Conservation (phyloP, 2,888 invertebrate genomes). For the Bugulina stolonifera region DNA sequence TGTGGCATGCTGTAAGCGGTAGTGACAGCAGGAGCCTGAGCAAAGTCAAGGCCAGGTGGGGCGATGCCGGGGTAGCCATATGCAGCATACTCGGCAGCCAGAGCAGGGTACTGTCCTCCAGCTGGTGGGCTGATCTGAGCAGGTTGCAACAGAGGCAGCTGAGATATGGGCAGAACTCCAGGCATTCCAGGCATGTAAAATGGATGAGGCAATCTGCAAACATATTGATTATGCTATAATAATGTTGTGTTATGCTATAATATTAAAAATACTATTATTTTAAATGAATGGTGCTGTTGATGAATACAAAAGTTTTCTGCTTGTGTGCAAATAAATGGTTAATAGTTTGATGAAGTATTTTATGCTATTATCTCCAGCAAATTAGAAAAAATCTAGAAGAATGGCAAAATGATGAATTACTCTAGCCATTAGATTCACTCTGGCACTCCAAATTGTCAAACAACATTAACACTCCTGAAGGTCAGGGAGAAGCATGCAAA, state of each 20-base stretch:
- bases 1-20: background rate
- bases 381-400: background rate
- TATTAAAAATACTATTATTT: no score
- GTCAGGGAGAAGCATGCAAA: background rate
- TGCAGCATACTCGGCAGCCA: background rate
- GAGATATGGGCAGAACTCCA: background rate
- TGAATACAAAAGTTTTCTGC: no score
- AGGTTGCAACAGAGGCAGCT: background rate
- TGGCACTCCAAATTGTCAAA: background rate
- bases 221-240: no score
- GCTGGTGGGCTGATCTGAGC: slow-evolving; percentile 7
- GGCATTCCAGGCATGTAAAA: slow-evolving; percentile 12
- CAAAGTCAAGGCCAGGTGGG: background rate
- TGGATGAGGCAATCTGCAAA: background rate
- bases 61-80: background rate
- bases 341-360: no score
- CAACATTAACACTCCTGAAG: background rate
- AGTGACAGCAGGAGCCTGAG: slow-evolving; percentile 9
- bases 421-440: background rate
- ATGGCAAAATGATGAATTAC: background rate
- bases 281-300: no score
- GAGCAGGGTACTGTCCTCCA: background rate
- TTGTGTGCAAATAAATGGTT: no score
- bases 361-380: no score
- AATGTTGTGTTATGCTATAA: no score